phyloP scores from a whole-genome alignment of 2,888 invertebrate genomes.

The Mamestra brassicae region DNA sequence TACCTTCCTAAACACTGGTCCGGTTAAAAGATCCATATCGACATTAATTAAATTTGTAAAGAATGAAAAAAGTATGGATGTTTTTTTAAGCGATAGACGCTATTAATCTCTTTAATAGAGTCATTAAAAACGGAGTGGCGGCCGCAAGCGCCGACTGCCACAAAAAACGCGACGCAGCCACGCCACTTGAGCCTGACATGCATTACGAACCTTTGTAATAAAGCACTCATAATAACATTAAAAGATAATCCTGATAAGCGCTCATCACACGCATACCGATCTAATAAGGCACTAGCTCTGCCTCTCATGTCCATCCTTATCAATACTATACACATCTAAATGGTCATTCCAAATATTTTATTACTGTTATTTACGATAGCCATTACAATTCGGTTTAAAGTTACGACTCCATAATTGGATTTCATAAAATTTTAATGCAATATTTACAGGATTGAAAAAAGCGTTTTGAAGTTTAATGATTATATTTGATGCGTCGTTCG shows the following conservation, averaged over 20 bases:
- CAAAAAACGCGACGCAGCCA: conserved; percentile 66
- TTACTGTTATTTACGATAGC: conserved; percentile 76
- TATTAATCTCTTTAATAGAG: conserved; percentile 90
- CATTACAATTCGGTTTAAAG: conserved; percentile 71
- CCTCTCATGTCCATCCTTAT: conserved; percentile 69
- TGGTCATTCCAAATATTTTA: conserved; percentile 77
- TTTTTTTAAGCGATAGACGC: conserved; percentile 84
- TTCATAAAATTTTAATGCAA: conserved; percentile 69
- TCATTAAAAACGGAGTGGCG: conserved; percentile 86
- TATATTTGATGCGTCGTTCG: conserved; percentile 60
- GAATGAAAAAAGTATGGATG: conserved; percentile 81
- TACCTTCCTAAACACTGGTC: conserved; percentile 60
- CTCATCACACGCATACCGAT: conserved; percentile 70
- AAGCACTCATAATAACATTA: conserved; percentile 81
- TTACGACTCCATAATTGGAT: conserved; percentile 79
- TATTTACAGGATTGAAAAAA: conserved; percentile 68
- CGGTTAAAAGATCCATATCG: conserved; percentile 79
- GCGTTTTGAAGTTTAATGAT: conserved; percentile 63
- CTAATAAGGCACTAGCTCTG: conserved; percentile 69
- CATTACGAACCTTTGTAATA: conserved; percentile 72
- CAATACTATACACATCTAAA: conserved; percentile 78
- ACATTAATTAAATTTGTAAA: conserved; percentile 89
- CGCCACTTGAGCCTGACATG: conserved; percentile 69
- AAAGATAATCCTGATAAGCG: conserved; percentile 73
- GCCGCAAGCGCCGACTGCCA: conserved; percentile 76